Percentiles rank a stretch among this genome's conserved stretches.
These are phyloP conservation scores for Pseudorhombus dupliciocellatus DNA, from an alignment of 2,113 vertebrate genomes.

Conservation along the genomic window DNA sequence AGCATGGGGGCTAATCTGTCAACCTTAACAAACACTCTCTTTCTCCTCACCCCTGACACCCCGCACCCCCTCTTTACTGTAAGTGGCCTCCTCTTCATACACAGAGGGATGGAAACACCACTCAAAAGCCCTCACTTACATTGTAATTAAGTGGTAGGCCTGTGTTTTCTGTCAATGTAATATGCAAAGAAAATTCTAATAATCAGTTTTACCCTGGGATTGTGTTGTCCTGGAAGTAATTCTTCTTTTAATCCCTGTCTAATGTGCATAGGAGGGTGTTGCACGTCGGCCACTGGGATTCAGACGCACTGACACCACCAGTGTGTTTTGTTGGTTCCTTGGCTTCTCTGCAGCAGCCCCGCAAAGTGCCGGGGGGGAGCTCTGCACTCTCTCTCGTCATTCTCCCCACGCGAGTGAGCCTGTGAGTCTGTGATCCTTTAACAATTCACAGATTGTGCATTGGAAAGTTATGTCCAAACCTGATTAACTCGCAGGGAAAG, in stretches of 20 bases:
- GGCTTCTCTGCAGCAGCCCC: conserved; percentile 32
- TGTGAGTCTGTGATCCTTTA: conserved; percentile 56
- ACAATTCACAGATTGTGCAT: conserved; percentile 66
- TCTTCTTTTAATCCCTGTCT: background rate
- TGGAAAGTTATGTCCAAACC: conserved; percentile 47
- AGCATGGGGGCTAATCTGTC: conserved; percentile 78
- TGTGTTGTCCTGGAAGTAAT: background rate
- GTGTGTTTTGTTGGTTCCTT: conserved; percentile 17
- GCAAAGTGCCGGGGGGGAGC: conserved; percentile 35
- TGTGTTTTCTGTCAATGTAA: conserved; percentile 3
- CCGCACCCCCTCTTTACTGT: conserved; percentile 35
- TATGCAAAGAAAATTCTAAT: background rate
- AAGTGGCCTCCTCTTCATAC: conserved; percentile 52
- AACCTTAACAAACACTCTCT: conserved; percentile 70
- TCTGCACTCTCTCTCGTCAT: conserved; percentile 32
- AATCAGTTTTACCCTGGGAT: too few relatives aligned
- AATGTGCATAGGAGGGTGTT: conserved; percentile 29
- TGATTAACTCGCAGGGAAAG: conserved; percentile 47
- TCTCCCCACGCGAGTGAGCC: conserved; percentile 44
- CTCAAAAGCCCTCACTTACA: conserved; percentile 18
- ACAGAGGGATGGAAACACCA: conserved; percentile 32
- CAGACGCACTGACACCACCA: conserved; percentile 28
- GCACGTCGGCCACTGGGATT: conserved; percentile 19
- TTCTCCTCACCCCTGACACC: conserved; percentile 39
- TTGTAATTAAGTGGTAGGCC: background rate